phyloP scores from a whole-genome alignment of 2,888 invertebrate species.

The Melinaea marsaeus region DNA sequence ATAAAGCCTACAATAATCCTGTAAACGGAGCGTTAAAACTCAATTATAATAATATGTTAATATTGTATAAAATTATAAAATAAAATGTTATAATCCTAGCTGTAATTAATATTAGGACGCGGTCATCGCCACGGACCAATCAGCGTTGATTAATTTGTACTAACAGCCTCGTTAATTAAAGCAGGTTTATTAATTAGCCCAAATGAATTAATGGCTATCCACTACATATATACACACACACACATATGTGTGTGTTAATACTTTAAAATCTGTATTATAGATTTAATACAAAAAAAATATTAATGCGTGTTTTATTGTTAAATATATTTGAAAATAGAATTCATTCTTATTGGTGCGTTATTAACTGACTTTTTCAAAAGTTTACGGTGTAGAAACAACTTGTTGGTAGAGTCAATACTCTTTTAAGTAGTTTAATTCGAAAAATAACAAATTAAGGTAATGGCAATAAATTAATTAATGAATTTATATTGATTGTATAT shows the following conservation, averaged over 20 bases:
- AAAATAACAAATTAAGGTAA: no score
- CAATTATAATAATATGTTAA: constrained; percentile 20
- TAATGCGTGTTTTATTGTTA: no score
- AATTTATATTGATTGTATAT: no score
- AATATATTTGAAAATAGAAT: no score
- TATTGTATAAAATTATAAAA: constrained; percentile 23
- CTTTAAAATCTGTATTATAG: background rate
- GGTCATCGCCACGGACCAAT: constrained; percentile 46
- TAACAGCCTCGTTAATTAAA: constrained; percentile 63
- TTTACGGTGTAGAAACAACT: no score
- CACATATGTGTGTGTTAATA: no score
- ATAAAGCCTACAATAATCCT: background rate
- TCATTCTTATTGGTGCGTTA: no score
- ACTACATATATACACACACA: constrained; percentile 14
- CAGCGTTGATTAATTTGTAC: constrained; percentile 63
- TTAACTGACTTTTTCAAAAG: no score
- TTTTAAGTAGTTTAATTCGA: no score
- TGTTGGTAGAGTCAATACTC: no score
- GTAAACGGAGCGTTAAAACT: background rate
- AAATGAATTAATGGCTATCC: constrained; percentile 58
- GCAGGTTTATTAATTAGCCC: constrained; percentile 64
- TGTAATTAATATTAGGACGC: constrained; percentile 38
- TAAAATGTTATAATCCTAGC: constrained; percentile 34
- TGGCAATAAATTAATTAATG: no score
- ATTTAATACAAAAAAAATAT: no score